A percentile compares a stretch with the other conserved stretches of the same genome.
Conservation (phyloP, 2,888 invertebrate species). For the Cordilura impudica region DNA sequence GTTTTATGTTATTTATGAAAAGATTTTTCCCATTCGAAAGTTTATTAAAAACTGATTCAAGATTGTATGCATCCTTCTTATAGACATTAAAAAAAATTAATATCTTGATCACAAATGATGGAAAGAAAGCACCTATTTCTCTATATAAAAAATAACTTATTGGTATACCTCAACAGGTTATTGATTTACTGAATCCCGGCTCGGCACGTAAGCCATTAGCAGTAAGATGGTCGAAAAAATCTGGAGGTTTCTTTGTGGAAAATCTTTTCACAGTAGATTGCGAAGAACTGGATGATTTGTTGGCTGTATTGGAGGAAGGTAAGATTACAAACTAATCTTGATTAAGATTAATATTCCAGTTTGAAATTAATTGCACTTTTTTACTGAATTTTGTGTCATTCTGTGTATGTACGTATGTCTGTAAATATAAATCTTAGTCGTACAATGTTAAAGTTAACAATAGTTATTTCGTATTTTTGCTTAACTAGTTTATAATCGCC, state of each 20-base stretch:
- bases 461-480: background rate
- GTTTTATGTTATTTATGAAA: too few relatives aligned
- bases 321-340: constrained; percentile 59
- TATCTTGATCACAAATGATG: too few relatives aligned
- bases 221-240: constrained; percentile 96
- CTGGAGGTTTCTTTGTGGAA: constrained; percentile 95
- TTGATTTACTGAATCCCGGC: constrained; percentile 94
- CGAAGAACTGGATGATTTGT: constrained; percentile 92
- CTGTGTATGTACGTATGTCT: background rate
- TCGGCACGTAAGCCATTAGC: constrained; percentile 86
- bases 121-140: constrained; percentile 56
- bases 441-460: background rate
- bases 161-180: constrained; percentile 82
- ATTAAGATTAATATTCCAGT: too few relatives aligned
- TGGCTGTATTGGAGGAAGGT: constrained; percentile 97
- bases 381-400: too few relatives aligned
- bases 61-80: too few relatives aligned
- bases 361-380: too few relatives aligned
- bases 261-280: constrained; percentile 97
- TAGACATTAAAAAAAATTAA: too few relatives aligned
- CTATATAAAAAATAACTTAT: constrained; percentile 65
- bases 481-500: background rate
- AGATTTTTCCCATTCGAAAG: too few relatives aligned
- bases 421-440: background rate
- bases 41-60: too few relatives aligned